A percentile compares a stretch with the other conserved stretches of the same genome.
These are phyloP conservation scores for Gambusia yucatana DNA, from an alignment of 2,797 vertebrate species.

Conservation along the genomic window DNA sequence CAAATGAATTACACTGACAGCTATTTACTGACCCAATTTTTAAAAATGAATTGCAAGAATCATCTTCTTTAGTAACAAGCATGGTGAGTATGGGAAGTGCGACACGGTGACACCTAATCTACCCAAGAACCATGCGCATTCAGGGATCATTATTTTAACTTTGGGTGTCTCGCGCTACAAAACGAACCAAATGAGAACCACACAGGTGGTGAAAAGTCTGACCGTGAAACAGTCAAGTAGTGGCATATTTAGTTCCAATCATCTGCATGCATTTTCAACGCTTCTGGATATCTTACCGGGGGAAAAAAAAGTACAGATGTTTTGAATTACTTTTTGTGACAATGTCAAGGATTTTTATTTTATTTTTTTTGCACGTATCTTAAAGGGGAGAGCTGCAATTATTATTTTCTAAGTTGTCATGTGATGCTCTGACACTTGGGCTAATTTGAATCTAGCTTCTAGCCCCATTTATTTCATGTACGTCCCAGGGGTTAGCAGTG, in stretches of 20 bases:
- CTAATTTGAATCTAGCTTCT: neutral
- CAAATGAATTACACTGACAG: conserved; percentile 73
- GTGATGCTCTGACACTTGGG: neutral
- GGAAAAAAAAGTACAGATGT: neutral
- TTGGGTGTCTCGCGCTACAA: neutral
- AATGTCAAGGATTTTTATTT: neutral
- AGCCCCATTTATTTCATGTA: neutral
- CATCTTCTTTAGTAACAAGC: conserved; percentile 60
- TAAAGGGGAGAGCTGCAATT: neutral
- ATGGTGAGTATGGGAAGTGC: conserved; percentile 44
- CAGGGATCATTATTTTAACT: conserved; percentile 4
- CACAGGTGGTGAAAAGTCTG: neutral
- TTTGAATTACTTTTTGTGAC: neutral
- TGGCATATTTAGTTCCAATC: neutral
- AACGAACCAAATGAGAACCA: neutral
- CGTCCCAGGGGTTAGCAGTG: neutral
- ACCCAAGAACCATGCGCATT: neutral
- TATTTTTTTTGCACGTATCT: neutral
- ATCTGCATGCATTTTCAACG: neutral
- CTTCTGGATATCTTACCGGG: too few relatives aligned
- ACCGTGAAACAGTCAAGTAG: neutral
- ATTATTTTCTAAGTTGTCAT: neutral
- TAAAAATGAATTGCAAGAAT: conserved; percentile 62
- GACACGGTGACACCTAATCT: neutral
- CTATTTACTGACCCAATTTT: conserved; percentile 78